These are phyloP conservation scores for Tinea semifulvella DNA, from an alignment of 2,888 invertebrate species.

Conservation along the genomic window DNA sequence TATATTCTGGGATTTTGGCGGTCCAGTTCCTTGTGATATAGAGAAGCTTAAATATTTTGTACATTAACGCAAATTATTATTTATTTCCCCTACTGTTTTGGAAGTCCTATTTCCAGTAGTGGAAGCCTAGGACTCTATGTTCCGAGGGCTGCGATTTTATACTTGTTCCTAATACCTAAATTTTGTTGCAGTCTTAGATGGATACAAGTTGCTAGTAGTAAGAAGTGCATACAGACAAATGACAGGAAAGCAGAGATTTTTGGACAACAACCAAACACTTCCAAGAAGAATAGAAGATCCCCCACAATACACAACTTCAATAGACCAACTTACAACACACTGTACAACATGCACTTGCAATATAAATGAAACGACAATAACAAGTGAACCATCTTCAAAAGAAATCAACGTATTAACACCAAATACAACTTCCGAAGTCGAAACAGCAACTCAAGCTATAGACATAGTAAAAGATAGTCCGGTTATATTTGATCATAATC, in stretches of 20 bases:
- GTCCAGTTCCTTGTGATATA: too few relatives aligned
- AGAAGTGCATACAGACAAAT: constrained; percentile 20
- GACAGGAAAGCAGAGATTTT: constrained; percentile 19
- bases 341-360: constrained; percentile 12
- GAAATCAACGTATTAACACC: constrained; percentile 3
- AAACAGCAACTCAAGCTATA: not conserved
- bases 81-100: too few relatives aligned
- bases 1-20: too few relatives aligned
- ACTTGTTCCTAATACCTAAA: too few relatives aligned
- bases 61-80: too few relatives aligned
- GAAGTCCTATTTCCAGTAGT: too few relatives aligned
- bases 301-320: not conserved
- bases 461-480: constrained; percentile 15
- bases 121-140: too few relatives aligned
- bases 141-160: too few relatives aligned
- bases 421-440: not conserved
- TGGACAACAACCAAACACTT: not conserved
- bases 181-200: constrained; percentile 20
- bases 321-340: not conserved
- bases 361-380: not conserved
- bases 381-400: not conserved
- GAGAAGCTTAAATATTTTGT: too few relatives aligned
- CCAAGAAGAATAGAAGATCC: not conserved
- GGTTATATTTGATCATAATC: constrained; percentile 21
- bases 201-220: constrained; percentile 21